Percentiles rank a stretch among this genome's conserved stretches.
These are phyloP conservation scores for Toxotes lorentzi DNA, from an alignment of 2,797 vertebrate species.

Conservation along the genomic window DNA sequence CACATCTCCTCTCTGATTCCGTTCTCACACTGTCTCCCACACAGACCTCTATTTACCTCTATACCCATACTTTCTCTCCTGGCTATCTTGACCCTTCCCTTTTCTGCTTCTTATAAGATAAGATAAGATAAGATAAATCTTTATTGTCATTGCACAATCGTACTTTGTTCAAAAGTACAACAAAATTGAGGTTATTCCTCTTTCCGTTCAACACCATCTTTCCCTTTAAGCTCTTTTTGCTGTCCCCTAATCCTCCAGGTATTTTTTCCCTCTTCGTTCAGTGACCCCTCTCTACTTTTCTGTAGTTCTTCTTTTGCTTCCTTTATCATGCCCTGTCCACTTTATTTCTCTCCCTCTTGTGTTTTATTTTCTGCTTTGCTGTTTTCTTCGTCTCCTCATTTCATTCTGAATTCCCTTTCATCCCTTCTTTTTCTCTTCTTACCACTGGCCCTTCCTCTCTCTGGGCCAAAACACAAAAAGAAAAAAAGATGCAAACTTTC, in stretches of 20 bases:
- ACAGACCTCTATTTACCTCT: neutral
- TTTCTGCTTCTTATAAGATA: neutral
- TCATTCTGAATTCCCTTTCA: conserved; percentile 55
- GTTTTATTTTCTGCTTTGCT: conserved; percentile 1
- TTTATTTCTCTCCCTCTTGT: neutral
- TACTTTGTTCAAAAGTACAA: too few relatives aligned
- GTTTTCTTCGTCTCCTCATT: conserved; percentile 19
- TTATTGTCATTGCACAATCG: too few relatives aligned
- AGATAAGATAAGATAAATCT: too few relatives aligned
- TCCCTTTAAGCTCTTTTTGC: neutral
- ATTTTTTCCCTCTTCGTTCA: neutral
- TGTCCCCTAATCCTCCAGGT: neutral
- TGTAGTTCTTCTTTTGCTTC: conserved; percentile 1
- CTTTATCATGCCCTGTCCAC: neutral
- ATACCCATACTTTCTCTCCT: neutral
- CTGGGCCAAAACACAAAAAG: neutral
- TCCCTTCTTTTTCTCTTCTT: conserved; percentile 32
- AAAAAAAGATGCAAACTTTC: conserved; percentile 28
- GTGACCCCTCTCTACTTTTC: neutral
- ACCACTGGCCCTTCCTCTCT: conserved; percentile 19
- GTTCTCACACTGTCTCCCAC: conserved; percentile 24
- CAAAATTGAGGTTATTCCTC: too few relatives aligned
- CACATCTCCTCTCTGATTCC: conserved; percentile 35
- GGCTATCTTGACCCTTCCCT: neutral
- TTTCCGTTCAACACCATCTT: too few relatives aligned